phyloP scores from a whole-genome alignment of 2,888 invertebrate species.

The Epinotia bilunana region DNA sequence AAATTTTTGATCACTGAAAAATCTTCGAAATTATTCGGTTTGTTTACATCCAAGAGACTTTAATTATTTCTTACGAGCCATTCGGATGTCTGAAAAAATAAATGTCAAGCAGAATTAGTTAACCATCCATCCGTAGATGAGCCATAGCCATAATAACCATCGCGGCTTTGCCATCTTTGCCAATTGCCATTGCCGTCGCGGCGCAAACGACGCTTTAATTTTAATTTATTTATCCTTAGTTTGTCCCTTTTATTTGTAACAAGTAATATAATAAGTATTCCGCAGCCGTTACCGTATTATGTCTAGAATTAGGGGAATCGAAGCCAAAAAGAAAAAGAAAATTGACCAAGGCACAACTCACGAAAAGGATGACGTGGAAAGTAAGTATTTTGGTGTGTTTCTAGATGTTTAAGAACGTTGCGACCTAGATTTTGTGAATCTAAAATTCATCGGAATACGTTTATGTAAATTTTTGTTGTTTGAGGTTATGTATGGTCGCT shows the following conservation, averaged over 20 bases:
- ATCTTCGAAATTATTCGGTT: background rate
- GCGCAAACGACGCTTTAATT: conserved; percentile 10
- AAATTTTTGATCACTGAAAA: background rate
- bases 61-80: background rate
- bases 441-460: conserved; percentile 29
- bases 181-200: conserved; percentile 3
- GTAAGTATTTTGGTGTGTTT: conserved; percentile 55
- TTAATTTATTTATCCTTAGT: conserved; percentile 28
- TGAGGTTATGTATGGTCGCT: conserved; percentile 31
- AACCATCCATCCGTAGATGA: too few relatives aligned
- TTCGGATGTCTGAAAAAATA: background rate
- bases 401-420: conserved; percentile 6
- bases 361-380: conserved; percentile 71
- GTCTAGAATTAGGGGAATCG: conserved; percentile 77
- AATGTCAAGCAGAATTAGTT: background rate
- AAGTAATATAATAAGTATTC: too few relatives aligned
- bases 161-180: background rate
- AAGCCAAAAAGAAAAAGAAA: conserved; percentile 68
- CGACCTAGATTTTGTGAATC: conserved; percentile 20
- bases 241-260: background rate
- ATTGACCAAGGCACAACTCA: conserved; percentile 60
- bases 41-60: background rate
- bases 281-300: conserved; percentile 50
- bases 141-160: too few relatives aligned
- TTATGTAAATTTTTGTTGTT: conserved; percentile 26